Percentiles rank a stretch among this genome's conserved stretches.
phyloP scores from a whole-genome alignment of 2,888 invertebrate species.

The Invenusta paracnida region DNA sequence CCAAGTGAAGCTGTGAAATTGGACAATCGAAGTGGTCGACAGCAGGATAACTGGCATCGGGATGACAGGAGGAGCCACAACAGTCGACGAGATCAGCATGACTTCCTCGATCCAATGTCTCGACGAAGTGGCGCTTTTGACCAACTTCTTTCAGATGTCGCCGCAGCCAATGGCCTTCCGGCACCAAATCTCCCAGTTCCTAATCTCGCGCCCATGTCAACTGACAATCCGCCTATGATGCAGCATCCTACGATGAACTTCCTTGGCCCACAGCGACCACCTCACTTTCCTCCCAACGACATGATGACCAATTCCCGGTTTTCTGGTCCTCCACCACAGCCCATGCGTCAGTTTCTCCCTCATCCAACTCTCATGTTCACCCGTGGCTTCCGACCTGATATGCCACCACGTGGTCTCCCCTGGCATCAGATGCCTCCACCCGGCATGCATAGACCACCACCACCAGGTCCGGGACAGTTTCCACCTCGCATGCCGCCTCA shows the following conservation, averaged over 20 bases:
- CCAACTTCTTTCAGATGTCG: neutral
- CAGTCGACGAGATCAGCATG: neutral
- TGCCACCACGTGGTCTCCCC: neutral
- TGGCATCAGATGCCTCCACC: neutral
- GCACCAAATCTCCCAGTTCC: neutral
- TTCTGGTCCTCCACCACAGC: neutral
- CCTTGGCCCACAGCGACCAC: neutral
- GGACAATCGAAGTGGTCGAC: too few species aligned
- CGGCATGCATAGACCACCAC: neutral
- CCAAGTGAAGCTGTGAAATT: too few species aligned
- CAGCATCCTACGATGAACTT: neutral
- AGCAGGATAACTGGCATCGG: too few species aligned
- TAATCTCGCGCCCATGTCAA: neutral
- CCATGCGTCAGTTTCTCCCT: neutral
- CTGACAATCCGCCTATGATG: neutral
- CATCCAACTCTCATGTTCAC: slow-evolving; percentile 9
- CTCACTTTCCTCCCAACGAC: neutral
- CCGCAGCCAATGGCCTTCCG: neutral
- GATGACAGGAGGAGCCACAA: neutral
- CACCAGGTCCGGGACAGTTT: neutral
- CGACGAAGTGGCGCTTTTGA: neutral
- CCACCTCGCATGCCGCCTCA: neutral
- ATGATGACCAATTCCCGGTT: neutral
- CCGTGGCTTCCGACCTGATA: neutral
- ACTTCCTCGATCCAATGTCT: neutral